These are phyloP conservation scores for Hemitrygon akajei DNA, from an alignment of 2,797 vertebrate genomes.

Conservation along the genomic window DNA sequence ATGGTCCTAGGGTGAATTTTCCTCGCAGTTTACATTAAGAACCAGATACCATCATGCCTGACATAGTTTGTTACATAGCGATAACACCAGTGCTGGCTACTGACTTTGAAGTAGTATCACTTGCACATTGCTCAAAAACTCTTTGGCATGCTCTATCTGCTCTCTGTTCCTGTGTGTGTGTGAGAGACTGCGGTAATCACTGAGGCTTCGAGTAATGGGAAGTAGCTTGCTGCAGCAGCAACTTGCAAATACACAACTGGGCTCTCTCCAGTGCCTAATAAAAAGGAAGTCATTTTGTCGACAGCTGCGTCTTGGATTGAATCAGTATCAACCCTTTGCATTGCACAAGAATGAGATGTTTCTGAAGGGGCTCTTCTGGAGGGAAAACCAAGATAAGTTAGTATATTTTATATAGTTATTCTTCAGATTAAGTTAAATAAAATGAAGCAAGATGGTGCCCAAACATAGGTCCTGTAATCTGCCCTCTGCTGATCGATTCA, in stretches of 20 bases:
- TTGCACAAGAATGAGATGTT: not conserved
- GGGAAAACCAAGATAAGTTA: not conserved
- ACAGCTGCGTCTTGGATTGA: not conserved
- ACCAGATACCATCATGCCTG: not conserved
- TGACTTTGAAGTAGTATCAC: too few relatives aligned
- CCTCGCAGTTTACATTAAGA: not conserved
- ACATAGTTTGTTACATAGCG: not conserved
- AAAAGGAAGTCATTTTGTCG: not conserved
- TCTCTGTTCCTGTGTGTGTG: not conserved
- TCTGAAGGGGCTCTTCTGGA: not conserved
- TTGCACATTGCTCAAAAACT: not conserved
- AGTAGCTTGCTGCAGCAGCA: not conserved
- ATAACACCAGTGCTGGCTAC: not conserved
- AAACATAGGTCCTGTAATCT: too few relatives aligned
- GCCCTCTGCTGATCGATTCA: too few relatives aligned
- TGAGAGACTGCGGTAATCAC: too few relatives aligned
- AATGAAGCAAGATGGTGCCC: too few relatives aligned
- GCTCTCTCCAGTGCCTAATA: too few relatives aligned
- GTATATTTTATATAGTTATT: too few relatives aligned
- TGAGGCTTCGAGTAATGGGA: not conserved
- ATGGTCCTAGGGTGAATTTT: not conserved
- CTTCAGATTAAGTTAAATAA: too few relatives aligned
- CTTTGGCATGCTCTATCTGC: not conserved
- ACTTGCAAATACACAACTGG: not conserved
- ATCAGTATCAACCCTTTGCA: not conserved